Percentiles rank a stretch among this genome's conserved stretches.
phyloP scores from a whole-genome alignment of 2,888 invertebrate species.

The Drosophila basisetae region DNA sequence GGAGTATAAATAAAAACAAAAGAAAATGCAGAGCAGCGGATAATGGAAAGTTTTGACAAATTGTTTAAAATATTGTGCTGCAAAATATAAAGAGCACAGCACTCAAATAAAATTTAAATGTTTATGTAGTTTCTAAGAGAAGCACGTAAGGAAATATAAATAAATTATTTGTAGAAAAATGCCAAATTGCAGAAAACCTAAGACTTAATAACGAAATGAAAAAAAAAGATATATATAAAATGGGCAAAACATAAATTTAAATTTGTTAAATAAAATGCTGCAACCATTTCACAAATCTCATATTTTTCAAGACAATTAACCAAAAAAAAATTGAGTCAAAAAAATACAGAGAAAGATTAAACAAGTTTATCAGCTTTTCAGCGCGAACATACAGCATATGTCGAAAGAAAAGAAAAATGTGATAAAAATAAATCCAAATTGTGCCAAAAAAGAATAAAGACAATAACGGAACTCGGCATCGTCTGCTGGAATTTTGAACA shows the following conservation, averaged over 20 bases:
- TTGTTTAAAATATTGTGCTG: constrained; percentile 42
- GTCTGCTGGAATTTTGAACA: constrained; percentile 49
- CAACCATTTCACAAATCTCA: not conserved
- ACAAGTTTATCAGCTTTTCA: constrained; percentile 39
- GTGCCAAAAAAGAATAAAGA: constrained; percentile 52
- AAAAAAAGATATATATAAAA: not conserved
- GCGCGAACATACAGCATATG: constrained; percentile 5
- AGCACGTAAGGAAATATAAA: constrained; percentile 41
- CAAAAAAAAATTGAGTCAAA: too few relatives aligned
- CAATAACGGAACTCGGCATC: constrained; percentile 9
- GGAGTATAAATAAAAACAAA: not conserved
- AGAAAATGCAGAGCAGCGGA: not conserved
- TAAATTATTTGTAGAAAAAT: not conserved
- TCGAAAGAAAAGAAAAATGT: constrained; percentile 6
- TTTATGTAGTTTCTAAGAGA: constrained; percentile 52
- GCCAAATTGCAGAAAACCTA: not conserved
- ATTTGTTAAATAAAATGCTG: not conserved
- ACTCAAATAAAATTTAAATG: constrained; percentile 63
- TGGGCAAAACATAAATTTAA: too few relatives aligned
- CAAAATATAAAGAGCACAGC: constrained; percentile 23
- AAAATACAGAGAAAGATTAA: constrained; percentile 15
- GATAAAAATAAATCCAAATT: constrained; percentile 70
- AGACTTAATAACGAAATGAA: not conserved
- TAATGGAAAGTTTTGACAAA: constrained; percentile 26
- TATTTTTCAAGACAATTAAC: not conserved